Evolutionary conservation across 2,113 vertebrate species (phyloP), one percentile per base, ranked within the genome.

Genomic region (Sciurus niger): DNA sequence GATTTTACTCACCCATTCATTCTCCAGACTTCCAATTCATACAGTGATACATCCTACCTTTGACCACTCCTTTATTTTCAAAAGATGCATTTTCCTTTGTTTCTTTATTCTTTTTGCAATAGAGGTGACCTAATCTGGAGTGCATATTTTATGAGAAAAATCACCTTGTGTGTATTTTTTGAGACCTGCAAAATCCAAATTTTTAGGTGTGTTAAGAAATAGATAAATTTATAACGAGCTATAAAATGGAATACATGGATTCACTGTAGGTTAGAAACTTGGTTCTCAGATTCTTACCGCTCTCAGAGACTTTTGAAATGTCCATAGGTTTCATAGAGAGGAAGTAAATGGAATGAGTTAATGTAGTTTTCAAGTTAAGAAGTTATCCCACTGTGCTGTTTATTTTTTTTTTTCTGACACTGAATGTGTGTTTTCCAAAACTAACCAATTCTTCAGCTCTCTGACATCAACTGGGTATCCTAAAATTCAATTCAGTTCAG

Each of bases 11-110:
- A 8, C 20, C 40, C 4, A 73, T 95, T 89, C 72, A 30, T 77
- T 60, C 93, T 76, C 20, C 96, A 82, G 93, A 32, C 76, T 95
- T 40, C 77, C 28, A 13, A 11, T 70, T 95, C 98, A 95, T 22
- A 86, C 48, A 32, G 20, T 86, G 25, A 60, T 8, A 25, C 78
- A 60, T 40, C 34, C 25, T 93, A 84, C 34, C 20, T 92, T 92
- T 84, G 48, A 37, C 28, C 48, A 32, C 34, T 43, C 89, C 28
- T 94, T 90, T 88, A 30, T 40, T 96, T 89, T 67, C 25, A 67
- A 4, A 82, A n/a, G 78, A 6, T 85, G 25, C 74, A 10, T 88
- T 93, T 88, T 72, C 9, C 3, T 85, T 73, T 94, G 37, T 85
- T 86, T 93, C 13, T 94, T 73, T 76, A 30, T 89, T 94, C 32